Base-by-base conservation (phyloP, 1,140 invertebrate genomes). In the Listronotus bonariensis region DNA sequence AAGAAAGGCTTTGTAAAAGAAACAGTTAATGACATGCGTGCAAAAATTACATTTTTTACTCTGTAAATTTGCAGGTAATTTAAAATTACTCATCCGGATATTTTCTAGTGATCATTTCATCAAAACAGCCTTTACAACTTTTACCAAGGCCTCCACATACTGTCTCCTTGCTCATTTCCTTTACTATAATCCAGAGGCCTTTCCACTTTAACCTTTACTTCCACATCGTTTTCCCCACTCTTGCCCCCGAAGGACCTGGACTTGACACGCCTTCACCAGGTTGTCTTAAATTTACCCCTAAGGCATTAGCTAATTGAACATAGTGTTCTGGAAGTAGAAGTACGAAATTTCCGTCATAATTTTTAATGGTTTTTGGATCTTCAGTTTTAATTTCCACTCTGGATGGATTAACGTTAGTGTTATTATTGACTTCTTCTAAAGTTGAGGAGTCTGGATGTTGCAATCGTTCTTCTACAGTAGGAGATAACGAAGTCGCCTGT, bases 251-350 rank as follows among this genome's bases (percentile, higher is more conserved):
- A 43, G 65, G 58, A 40, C 65, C 65, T 11, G 68, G 65, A 42
- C 58, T 69, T 0, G 57, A 41, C 14, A 17, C 41, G 18, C 32
- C 43, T 11, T 73, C 69, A 54, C 41, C 66, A 34, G 64, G 49
- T 18, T 72, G 68, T 31, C 74, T 58, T 20, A 79, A 51, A 68
- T 79, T 79, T 14, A 78, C 76, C 14, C 76, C 77, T 11, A 79
- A 59, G 18, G 77, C 77, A 18, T 72, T 72, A 0, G 77, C 77
- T 12, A 79, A 46, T 58, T 79, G 77, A 5, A 79, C 65, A 54
- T 79, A 79, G 65, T 79, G 77, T 59, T 77, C 77, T 1, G 77
- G 77, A 36, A 79, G 65, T 1, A 79, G 67, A 34, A 79, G 72
- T 10, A 79, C 76, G 46, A 77, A 77, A 49, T 74, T 78, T 3